A percentile compares a stretch with the other conserved stretches of the same genome.
Conservation (phyloP, 2,888 invertebrate species). For the Scrobipalpa costella region DNA sequence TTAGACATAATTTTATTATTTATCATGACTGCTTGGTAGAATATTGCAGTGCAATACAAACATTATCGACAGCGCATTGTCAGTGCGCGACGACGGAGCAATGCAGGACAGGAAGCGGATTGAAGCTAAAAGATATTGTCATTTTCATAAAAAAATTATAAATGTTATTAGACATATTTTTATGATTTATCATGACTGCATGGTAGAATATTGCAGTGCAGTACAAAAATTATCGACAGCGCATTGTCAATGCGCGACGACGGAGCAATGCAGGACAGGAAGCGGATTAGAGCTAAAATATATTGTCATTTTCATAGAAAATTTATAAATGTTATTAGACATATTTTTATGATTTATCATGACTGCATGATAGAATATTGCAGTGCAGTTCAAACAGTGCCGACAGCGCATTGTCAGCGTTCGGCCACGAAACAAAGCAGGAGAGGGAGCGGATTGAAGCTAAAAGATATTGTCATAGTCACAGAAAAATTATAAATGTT, state of each 20-base stretch:
- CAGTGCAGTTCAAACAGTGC: slow-evolving; percentile 65
- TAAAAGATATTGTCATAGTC: no score
- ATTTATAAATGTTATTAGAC: no score
- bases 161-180: no score
- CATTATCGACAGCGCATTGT: slow-evolving; percentile 47
- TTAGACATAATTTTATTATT: no score
- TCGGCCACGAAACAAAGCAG: not conserved
- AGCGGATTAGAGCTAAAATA: not conserved
- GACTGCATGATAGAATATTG: slow-evolving; percentile 56
- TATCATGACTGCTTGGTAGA: slow-evolving; percentile 61
- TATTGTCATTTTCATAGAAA: no score
- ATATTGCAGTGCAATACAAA: slow-evolving; percentile 64
- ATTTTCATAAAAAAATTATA: no score
- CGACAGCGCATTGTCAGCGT: slow-evolving; percentile 45
- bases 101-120: not conserved
- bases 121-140: no score
- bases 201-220: slow-evolving; percentile 60
- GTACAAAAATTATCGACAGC: slow-evolving; percentile 54
- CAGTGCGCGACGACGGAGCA: slow-evolving; percentile 34
- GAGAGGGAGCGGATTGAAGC: not conserved
- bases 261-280: not conserved
- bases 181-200: slow-evolving; percentile 67
- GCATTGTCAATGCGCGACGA: slow-evolving; percentile 42
- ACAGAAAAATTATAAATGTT: no score
- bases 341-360: no score